A percentile compares a stretch with the other conserved stretches of the same genome.
Evolutionary conservation across 2,113 vertebrate genomes (phyloP).

Genomic region (Pterocles orientalis): DNA sequence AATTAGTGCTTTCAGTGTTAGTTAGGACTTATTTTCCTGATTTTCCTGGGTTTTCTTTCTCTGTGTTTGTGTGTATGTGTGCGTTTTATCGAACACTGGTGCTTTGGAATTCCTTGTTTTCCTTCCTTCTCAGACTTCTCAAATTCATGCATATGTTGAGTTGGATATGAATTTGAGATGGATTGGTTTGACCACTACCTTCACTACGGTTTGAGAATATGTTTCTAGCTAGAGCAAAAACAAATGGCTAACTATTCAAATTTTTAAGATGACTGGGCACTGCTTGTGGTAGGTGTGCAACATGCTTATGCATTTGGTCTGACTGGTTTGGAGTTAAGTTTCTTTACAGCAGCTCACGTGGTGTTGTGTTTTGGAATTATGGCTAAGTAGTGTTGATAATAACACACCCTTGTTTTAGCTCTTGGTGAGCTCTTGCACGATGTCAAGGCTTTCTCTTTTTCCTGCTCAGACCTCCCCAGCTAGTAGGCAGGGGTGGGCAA

Average conservation of each 20-base stretch:
- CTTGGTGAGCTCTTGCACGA: not conserved
- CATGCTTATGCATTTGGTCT: not conserved
- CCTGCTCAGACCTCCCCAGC: not conserved
- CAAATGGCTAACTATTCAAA: not conserved
- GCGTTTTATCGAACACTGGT: not conserved
- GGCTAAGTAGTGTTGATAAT: not conserved
- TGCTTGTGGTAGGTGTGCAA: not conserved
- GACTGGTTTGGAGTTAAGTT: not conserved
- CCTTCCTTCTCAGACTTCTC: not conserved
- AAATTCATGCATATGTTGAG: not conserved
- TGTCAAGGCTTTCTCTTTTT: not conserved
- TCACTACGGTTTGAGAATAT: not conserved
- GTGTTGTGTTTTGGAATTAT: not conserved
- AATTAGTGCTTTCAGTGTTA: not conserved
- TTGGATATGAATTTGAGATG: not conserved
- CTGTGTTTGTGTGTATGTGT: not conserved
- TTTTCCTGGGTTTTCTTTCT: not conserved
- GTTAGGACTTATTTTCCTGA: not conserved
- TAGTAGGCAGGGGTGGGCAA: no score
- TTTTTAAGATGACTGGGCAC: not conserved
- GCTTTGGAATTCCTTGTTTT: not conserved
- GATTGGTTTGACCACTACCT: not conserved
- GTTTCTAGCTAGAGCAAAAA: not conserved
- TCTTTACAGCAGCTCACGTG: not conserved
- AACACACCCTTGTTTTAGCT: not conserved